Evolutionary conservation across 1,140 invertebrate genomes (phyloP), one percentile per base, ranked within the genome.

Genomic region (Formica exsecta): DNA sequence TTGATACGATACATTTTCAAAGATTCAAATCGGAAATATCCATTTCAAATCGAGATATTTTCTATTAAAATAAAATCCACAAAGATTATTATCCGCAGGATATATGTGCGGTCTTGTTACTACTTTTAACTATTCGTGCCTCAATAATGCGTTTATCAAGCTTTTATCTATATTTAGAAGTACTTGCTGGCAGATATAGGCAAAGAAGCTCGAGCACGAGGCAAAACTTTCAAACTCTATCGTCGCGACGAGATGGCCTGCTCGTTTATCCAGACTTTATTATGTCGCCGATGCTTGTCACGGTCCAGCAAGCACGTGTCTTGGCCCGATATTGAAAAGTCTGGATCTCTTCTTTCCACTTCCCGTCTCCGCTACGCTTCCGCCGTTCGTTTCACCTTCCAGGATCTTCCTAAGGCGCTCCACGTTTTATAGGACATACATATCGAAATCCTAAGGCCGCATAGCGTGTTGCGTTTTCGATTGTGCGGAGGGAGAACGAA

Each of bases 251-350:
- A 29, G 71, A 62, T 38, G 51, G 59, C 61, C 59, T 54, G 48
- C 51, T 86, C 86, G 86, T 83, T 86, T 89, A 73, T 84, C 48
- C 84, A 86, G 71, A 88, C 81, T 88, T 74, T 77, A 88, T 88
- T 88, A 89, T 89, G 83, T 76, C 48, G 64, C 41, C 38, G 70
- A 86, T 89, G 81, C 79, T 84, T 86, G 83, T 86, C 83, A 89
- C 87, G 77, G 87, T 73, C 66, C 79, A 83, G 59, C 75, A 73
- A 57, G 32, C 66, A 25, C 75, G 62, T 77, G 68, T 79, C 73
- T 81, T 85, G 83, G 62, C 68, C 57, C 80, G 88, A 91, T 91
- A 90, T 90, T 71, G 86, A 81, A 89, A 75, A 87, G 76, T 83
- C 80, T 68, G 75, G 73, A 88, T 85, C 64, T 71, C 71, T 88